These are phyloP conservation scores for Pavo muticus DNA, from an alignment of 2,113 vertebrate species.

Conservation along the genomic window DNA sequence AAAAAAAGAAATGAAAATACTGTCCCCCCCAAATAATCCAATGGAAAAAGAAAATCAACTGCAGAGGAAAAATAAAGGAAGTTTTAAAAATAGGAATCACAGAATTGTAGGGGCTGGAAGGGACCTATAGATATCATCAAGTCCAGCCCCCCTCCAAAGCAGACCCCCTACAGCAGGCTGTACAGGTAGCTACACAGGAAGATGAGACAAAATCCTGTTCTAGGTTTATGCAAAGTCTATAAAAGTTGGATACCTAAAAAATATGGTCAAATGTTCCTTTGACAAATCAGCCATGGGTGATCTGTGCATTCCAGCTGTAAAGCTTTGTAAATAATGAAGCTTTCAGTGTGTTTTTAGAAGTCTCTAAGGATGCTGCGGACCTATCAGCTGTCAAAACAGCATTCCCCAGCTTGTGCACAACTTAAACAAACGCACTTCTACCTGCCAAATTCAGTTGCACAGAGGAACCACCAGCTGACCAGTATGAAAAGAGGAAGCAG, in stretches of 20 bases:
- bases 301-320: constrained; percentile 12
- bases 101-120: too few relatives aligned
- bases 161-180: too few relatives aligned
- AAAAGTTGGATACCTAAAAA: not conserved
- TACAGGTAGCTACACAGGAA: not conserved
- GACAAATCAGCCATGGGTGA: not conserved
- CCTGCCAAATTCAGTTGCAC: constrained; percentile 7
- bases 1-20: not conserved
- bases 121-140: too few relatives aligned
- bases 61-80: not conserved
- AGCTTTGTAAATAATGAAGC: constrained; percentile 17
- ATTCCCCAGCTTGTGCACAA: not conserved
- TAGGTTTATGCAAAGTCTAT: not conserved
- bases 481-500: not conserved
- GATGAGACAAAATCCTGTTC: not conserved
- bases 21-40: fast-evolving
- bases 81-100: not conserved
- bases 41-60: not conserved
- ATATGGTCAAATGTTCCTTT: not conserved
- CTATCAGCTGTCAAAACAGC: constrained; percentile 12
- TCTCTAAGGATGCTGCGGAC: constrained; percentile 9
- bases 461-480: not conserved
- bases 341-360: constrained; percentile 33
- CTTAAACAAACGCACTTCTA: constrained; percentile 10
- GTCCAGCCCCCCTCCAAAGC: too few relatives aligned